Base-by-base conservation (phyloP, 2,888 invertebrate species). In the Seira sanloemensis region DNA sequence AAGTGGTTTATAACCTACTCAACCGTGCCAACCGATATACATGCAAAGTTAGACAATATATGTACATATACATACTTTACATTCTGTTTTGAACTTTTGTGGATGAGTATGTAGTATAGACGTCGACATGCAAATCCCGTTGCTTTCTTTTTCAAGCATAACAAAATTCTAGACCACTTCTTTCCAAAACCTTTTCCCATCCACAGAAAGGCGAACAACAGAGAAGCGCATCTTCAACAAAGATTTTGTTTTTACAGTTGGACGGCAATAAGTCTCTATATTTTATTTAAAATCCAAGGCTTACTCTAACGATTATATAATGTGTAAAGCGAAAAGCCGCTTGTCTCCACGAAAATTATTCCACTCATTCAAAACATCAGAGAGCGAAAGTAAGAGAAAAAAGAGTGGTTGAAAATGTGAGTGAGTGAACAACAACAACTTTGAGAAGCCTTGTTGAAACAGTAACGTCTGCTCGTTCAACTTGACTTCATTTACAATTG, bases 1-100 rank as follows among this genome's bases (percentile, higher is more conserved):
- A 85, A 85, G 84, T 74, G 77, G 86, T 86, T 86, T 86, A 80
- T 68, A 68, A 83, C 65, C 76, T 83, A 86, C 74, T 84, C 84
- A 84, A 69, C 78, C 79, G 72, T 86, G 80, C 86, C 79, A 86
- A 79, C 78, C n/a, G n/a, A n/a, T n/a, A n/a, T n/a, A n/a, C n/a
- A n/a, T n/a, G n/a, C n/a, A n/a, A n/a, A n/a, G n/a, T n/a, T n/a
- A n/a, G n/a, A n/a, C n/a, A n/a, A 37, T 12, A 37, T 4, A 37
- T 37, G 12, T 37, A 37, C 37, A 4, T 37, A 37, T 37, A 37
- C 37, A 37, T 12, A 37, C 37, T 7, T 37, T 37, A n/a, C n/a
- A n/a, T n/a, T n/a, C n/a, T 37, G 37, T 37, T 37, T 37, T 37
- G 12, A 12, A 37, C 5, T 37, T 37, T 37, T 37, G 37, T 12